phyloP scores from a whole-genome alignment of 1,140 invertebrate genomes.

The Solen grandis region DNA sequence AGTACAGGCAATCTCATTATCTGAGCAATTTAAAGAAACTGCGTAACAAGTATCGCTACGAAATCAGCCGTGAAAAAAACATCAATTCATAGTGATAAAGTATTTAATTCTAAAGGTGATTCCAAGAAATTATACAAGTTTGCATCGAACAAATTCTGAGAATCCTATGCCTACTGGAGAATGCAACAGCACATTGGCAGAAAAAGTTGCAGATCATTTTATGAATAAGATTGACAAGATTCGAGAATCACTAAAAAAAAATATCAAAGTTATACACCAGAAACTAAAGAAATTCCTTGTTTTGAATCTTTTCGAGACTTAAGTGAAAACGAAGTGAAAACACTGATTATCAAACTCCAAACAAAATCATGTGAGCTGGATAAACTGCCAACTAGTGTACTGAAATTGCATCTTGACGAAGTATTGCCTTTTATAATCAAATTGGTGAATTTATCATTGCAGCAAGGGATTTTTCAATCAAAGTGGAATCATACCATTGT shows the following conservation, averaged over 20 bases:
- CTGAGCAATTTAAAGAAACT: no score
- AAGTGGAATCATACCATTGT: constrained; percentile 23
- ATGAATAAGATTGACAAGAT: constrained; percentile 32
- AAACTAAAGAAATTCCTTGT: no score
- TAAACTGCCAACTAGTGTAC: not conserved
- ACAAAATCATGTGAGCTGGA: constrained; percentile 18
- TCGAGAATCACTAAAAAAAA: no score
- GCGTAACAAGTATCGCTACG: constrained; percentile 5
- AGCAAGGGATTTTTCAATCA: not conserved
- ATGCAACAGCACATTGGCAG: constrained; percentile 1
- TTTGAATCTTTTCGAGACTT: no score
- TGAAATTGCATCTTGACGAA: not conserved
- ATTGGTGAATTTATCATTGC: not conserved
- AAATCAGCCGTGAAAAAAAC: constrained; percentile 1
- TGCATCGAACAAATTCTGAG: constrained; percentile 18
- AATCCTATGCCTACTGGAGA: constrained; percentile 23
- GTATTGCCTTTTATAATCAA: not conserved
- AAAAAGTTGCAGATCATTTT: constrained; percentile 39
- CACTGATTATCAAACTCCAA: not conserved
- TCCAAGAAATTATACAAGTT: constrained; percentile 21
- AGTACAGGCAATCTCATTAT: no score
- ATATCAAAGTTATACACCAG: no score
- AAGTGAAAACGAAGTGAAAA: not conserved
- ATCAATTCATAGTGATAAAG: constrained; percentile 33
- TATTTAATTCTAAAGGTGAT: constrained; percentile 29